A percentile compares a stretch with the other conserved stretches of the same genome.
Evolutionary conservation across 2,888 invertebrate species (phyloP).

Genomic region (Stenchaetothrips biformis): DNA sequence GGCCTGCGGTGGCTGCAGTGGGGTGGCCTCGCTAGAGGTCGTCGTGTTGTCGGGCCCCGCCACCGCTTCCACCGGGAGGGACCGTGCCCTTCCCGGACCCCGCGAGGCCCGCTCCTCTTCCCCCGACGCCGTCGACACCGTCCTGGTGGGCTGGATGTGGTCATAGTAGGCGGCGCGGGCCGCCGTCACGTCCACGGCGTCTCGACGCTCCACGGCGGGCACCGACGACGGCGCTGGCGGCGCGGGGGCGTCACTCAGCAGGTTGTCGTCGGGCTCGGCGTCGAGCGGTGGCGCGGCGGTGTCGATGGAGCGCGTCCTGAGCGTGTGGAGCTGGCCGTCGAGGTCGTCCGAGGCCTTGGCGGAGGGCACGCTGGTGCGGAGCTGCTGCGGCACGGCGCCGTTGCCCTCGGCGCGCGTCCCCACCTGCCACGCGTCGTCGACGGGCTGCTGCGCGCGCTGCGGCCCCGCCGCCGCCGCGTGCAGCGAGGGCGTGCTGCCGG

Average conservation of each 20-base stretch:
- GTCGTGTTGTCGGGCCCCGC: conserved; percentile 17
- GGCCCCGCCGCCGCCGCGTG: neutral
- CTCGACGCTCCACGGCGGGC: conserved; percentile 9
- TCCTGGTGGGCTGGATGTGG: conserved; percentile 16
- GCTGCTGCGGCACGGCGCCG: neutral
- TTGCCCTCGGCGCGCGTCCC: conserved; percentile 8
- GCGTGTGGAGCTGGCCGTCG: neutral
- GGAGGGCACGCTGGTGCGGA: conserved; percentile 11
- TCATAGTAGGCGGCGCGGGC: conserved; percentile 10
- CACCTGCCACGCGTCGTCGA: conserved; percentile 12
- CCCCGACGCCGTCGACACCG: conserved; percentile 10
- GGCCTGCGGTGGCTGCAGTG: neutral
- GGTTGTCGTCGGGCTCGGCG: conserved; percentile 3
- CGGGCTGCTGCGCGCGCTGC: neutral
- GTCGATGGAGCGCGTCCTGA: neutral
- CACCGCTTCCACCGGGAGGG: conserved; percentile 20
- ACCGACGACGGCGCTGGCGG: neutral
- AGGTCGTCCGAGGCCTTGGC: neutral
- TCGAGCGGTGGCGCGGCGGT: neutral
- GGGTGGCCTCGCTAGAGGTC: conserved; percentile 9
- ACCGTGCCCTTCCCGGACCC: conserved; percentile 13
- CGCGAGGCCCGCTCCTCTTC: conserved; percentile 20
- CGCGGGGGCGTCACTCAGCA: neutral
- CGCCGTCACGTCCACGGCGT: conserved; percentile 17
- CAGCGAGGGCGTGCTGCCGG: neutral